Evolutionary conservation across 2,113 vertebrate genomes (phyloP).

Genomic region (Perca flavescens): DNA sequence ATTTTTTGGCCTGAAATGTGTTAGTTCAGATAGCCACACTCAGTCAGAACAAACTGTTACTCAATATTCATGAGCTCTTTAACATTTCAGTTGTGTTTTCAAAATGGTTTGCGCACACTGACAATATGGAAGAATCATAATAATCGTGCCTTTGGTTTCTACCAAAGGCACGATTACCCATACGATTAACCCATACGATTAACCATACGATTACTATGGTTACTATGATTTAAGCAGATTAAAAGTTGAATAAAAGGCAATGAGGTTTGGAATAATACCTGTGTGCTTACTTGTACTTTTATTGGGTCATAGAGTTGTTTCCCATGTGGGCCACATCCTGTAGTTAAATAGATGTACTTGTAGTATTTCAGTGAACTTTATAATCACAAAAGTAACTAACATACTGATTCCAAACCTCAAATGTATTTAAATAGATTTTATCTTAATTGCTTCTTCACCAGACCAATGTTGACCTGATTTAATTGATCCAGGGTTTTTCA

Average conservation of each 20-base stretch:
- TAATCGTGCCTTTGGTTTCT: background rate
- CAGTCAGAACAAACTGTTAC: background rate
- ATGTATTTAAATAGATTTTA: background rate
- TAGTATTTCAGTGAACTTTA: background rate
- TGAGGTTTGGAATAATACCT: background rate
- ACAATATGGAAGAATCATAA: background rate
- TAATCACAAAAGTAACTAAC: background rate
- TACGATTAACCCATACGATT: no score
- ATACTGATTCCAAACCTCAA: no score
- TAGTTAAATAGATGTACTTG: background rate
- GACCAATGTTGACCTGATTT: background rate
- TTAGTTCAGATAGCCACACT: background rate
- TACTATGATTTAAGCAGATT: background rate
- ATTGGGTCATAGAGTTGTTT: background rate
- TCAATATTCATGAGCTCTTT: background rate
- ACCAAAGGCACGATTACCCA: no score
- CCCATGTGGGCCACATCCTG: background rate
- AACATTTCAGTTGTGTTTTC: background rate
- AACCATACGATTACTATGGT: no score
- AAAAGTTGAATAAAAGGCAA: background rate
- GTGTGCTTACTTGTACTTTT: background rate
- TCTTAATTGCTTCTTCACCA: background rate
- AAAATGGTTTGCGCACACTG: background rate
- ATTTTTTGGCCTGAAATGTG: background rate
- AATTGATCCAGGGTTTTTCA: background rate